These are phyloP conservation scores for Liopterus haemorrhoidalis DNA, from an alignment of 2,888 invertebrate species.

Conservation along the genomic window DNA sequence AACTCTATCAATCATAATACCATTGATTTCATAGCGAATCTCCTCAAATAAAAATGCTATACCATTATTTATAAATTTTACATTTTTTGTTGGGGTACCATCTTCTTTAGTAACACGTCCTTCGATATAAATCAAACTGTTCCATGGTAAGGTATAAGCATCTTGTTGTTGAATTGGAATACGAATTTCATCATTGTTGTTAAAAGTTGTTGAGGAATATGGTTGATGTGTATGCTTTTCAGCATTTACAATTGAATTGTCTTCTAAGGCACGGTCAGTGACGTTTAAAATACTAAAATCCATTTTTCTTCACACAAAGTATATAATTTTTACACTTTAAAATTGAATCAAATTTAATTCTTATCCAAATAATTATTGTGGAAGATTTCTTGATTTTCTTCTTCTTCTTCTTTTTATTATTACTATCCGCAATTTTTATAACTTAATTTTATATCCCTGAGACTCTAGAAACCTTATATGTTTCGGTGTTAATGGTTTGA, in stretches of 20 bases:
- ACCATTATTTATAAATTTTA: constrained; percentile 31
- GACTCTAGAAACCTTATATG: not conserved
- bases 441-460: not conserved
- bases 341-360: too few relatives aligned
- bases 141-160: constrained; percentile 33
- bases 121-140: constrained; percentile 31
- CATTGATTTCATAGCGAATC: constrained; percentile 40
- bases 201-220: constrained; percentile 30
- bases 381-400: too few relatives aligned
- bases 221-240: constrained; percentile 35
- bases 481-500: not conserved
- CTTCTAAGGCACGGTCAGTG: constrained; percentile 22
- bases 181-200: constrained; percentile 38
- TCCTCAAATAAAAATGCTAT: constrained; percentile 38
- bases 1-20: constrained; percentile 37
- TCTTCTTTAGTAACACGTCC: constrained; percentile 22
- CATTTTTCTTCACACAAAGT: too few relatives aligned
- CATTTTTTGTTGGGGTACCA: not conserved
- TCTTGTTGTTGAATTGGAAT: constrained; percentile 36
- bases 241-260: constrained; percentile 31
- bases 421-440: not conserved
- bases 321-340: too few relatives aligned
- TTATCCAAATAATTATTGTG: too few relatives aligned
- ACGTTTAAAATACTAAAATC: constrained; percentile 27
- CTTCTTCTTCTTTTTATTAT: too few relatives aligned